Conservation (phyloP, 2,113 vertebrate genomes). For the Upupa epops region DNA sequence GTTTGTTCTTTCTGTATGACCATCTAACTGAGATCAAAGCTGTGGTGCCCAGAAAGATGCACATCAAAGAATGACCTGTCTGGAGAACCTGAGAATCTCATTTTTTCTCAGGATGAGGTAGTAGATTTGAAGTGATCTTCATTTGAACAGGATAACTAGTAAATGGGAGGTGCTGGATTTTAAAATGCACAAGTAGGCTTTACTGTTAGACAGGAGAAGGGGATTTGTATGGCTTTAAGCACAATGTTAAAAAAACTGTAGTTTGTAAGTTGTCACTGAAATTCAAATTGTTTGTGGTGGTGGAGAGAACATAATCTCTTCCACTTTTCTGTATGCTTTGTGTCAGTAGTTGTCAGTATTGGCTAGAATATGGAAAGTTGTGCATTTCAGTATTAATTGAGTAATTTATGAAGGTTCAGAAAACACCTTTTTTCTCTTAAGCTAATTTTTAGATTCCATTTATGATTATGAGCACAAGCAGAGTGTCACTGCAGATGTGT, state of each 20-base stretch:
- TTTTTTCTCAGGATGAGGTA: neutral
- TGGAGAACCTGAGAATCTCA: neutral
- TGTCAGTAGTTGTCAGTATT: neutral
- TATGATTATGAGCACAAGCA: neutral
- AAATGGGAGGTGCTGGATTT: neutral
- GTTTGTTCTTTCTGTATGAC: neutral
- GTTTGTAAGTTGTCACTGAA: neutral
- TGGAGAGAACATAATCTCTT: neutral
- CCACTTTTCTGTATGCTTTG: neutral
- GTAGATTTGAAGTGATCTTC: neutral
- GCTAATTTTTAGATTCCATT: neutral
- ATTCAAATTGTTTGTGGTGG: neutral
- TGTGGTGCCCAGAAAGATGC: neutral
- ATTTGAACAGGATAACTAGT: neutral
- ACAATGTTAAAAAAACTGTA: neutral
- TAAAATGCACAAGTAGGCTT: neutral
- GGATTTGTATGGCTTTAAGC: neutral
- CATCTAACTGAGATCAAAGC: neutral
- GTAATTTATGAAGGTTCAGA: neutral
- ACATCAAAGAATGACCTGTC: neutral
- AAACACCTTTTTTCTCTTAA: neutral
- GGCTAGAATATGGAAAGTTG: neutral
- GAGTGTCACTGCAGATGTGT: neutral
- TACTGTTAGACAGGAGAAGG: neutral
- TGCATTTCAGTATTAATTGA: neutral